Evolutionary conservation across 2,113 vertebrate species (phyloP).

Genomic region (Calyptommatus sinebrachiatus): DNA sequence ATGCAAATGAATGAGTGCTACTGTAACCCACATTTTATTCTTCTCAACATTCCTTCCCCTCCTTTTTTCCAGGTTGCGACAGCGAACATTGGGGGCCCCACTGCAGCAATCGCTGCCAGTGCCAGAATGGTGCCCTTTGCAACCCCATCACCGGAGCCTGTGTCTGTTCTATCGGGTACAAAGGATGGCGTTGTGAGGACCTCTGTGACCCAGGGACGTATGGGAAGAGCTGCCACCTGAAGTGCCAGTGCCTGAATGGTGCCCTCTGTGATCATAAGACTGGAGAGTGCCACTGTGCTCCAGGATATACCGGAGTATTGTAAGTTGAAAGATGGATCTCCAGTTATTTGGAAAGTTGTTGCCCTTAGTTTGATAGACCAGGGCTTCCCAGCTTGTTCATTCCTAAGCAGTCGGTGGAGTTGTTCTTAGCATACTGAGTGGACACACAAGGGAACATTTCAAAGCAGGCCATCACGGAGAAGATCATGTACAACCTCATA

Average conservation of each 20-base stretch:
- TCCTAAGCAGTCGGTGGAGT: no score
- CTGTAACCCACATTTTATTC: no score
- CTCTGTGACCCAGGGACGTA: slow-evolving; percentile 86
- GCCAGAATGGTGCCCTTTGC: slow-evolving; percentile 93
- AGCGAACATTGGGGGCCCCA: slow-evolving; percentile 97
- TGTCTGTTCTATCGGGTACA: slow-evolving; percentile 91
- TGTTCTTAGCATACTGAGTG: no score
- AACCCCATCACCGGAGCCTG: slow-evolving; percentile 98
- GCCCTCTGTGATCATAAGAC: slow-evolving; percentile 92
- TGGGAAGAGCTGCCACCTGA: slow-evolving; percentile 90
- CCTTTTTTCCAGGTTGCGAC: slow-evolving; percentile 84
- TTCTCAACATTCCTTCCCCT: neutral
- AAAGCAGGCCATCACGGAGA: no score
- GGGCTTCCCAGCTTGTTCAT: rapidly evolving
- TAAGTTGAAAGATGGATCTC: slow-evolving; percentile 70
- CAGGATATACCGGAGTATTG: slow-evolving; percentile 93
- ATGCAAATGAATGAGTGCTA: no score
- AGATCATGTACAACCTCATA: no score
- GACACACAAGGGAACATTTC: no score
- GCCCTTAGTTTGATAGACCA: no score
- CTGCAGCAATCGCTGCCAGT: slow-evolving; percentile 97
- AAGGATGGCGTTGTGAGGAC: slow-evolving; percentile 97
- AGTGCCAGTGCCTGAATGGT: slow-evolving; percentile 91
- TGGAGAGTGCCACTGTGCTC: slow-evolving; percentile 92
- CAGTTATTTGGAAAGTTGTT: no score